Evolutionary conservation across 1,140 invertebrate species (phyloP).

Genomic region (Drosophila albomicans): DNA sequence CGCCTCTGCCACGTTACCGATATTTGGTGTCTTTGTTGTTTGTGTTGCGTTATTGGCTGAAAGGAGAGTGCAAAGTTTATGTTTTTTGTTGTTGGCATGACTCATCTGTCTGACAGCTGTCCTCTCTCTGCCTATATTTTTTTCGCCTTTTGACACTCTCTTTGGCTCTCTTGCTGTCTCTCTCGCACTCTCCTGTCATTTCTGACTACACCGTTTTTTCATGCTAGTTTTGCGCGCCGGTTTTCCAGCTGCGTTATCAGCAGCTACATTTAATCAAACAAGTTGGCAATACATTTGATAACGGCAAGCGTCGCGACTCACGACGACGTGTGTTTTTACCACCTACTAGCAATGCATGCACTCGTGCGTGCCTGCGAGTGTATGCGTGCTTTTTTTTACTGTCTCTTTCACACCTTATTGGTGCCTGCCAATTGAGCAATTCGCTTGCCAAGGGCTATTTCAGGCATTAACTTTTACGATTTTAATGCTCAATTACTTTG

Average conservation of each 20-base stretch:
- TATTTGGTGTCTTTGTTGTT: constrained; percentile 1
- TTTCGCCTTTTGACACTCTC: neutral
- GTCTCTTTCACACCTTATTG: constrained; percentile 11
- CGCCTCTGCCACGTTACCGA: constrained; percentile 39
- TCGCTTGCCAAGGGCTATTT: constrained; percentile 24
- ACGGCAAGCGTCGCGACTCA: constrained; percentile 2
- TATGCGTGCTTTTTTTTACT: neutral
- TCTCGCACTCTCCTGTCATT: constrained; percentile 2
- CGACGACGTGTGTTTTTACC: constrained; percentile 12
- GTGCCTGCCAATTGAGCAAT: constrained; percentile 7
- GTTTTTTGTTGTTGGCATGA: constrained; percentile 23
- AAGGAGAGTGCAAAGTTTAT: constrained; percentile 18
- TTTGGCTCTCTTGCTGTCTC: neutral
- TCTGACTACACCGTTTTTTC: constrained; percentile 13
- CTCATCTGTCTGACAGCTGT: constrained; percentile 28
- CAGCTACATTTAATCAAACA: constrained; percentile 40
- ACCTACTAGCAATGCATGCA: neutral
- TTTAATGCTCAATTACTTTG: constrained; percentile 25
- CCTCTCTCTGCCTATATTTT: constrained; percentile 4
- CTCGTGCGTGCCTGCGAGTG: constrained; percentile 3
- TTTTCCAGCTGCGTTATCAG: constrained; percentile 48
- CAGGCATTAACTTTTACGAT: constrained; percentile 17
- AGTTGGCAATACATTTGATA: constrained; percentile 43
- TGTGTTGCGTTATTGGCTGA: neutral
- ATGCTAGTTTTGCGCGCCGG: constrained; percentile 34